phyloP scores from a whole-genome alignment of 2,113 vertebrate genomes.

The Saimiri boliviensis region DNA sequence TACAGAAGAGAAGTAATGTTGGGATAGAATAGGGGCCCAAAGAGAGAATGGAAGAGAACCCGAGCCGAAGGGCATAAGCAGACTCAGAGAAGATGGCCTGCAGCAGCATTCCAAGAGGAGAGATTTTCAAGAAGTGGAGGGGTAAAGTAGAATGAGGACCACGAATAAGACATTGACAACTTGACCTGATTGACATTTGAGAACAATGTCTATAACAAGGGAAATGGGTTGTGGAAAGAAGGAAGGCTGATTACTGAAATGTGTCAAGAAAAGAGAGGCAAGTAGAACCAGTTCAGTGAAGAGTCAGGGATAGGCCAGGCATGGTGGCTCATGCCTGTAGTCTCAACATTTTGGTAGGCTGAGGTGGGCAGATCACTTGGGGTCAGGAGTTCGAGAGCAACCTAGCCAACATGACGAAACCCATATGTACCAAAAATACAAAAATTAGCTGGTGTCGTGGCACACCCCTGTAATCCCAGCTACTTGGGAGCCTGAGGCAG shows the following conservation, averaged over 20 bases:
- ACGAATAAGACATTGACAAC: not conserved
- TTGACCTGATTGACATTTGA: not conserved
- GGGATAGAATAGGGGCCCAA: not conserved
- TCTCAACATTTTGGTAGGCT: too few relatives aligned
- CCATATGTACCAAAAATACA: too few relatives aligned
- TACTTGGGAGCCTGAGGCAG: too few relatives aligned
- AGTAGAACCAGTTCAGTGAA: not conserved
- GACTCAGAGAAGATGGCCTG: not conserved
- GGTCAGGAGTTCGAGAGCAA: too few relatives aligned
- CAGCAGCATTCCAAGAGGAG: not conserved
- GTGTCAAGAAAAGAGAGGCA: not conserved
- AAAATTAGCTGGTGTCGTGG: too few relatives aligned
- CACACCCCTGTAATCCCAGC: too few relatives aligned
- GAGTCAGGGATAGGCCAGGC: not conserved
- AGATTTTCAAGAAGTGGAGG: not conserved
- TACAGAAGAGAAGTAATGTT: not conserved
- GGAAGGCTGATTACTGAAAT: not conserved
- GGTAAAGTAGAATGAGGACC: not conserved
- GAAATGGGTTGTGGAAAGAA: not conserved
- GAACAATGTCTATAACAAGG: not conserved
- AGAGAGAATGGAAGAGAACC: not conserved
- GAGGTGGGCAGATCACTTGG: too few relatives aligned
- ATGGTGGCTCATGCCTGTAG: too few relatives aligned
- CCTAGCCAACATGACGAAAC: too few relatives aligned
- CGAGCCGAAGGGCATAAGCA: not conserved